Percentiles rank a stretch among this genome's conserved stretches.
Evolutionary conservation across 2,888 invertebrate genomes (phyloP).

Genomic region (Therioaphis trifolii): DNA sequence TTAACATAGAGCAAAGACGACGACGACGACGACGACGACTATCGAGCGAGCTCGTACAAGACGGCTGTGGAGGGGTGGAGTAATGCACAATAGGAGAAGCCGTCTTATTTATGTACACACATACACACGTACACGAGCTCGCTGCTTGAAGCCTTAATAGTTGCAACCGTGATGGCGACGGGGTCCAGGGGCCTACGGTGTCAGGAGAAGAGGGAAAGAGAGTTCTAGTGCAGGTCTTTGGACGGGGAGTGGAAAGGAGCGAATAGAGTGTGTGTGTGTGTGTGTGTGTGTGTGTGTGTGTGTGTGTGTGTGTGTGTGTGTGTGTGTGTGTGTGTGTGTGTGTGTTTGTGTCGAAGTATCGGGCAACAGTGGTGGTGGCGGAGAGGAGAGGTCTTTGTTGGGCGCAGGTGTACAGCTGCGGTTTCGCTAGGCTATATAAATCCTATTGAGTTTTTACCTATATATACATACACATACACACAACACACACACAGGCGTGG

Average conservation of each 20-base stretch:
- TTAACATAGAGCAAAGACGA: slow-evolving; percentile 25
- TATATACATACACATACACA: neutral
- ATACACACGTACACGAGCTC: neutral
- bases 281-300: too few species aligned
- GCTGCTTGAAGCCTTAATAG: slow-evolving; percentile 54
- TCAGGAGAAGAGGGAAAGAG: neutral
- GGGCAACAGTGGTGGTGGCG: neutral
- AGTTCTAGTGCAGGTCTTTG: neutral
- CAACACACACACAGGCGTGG: neutral
- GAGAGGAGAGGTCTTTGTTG: slow-evolving; percentile 42
- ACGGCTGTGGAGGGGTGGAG: neutral
- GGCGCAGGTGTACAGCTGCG: slow-evolving; percentile 60
- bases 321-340: neutral
- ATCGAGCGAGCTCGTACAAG: neutral
- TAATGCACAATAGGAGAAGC: slow-evolving; percentile 56
- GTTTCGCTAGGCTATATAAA: slow-evolving; percentile 52
- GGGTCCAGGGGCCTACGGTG: slow-evolving; percentile 8
- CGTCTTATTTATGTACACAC: slow-evolving; percentile 57
- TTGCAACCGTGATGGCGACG: slow-evolving; percentile 36
- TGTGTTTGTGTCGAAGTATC: neutral
- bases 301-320: neutral
- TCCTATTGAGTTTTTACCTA: slow-evolving; percentile 58
- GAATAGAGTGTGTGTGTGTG: neutral
- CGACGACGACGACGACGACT: slow-evolving; percentile 23
- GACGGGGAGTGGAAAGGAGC: neutral